These are phyloP conservation scores for Imbricaverruca yamaguchii DNA, from an alignment of 2,888 invertebrate genomes.

Conservation along the genomic window DNA sequence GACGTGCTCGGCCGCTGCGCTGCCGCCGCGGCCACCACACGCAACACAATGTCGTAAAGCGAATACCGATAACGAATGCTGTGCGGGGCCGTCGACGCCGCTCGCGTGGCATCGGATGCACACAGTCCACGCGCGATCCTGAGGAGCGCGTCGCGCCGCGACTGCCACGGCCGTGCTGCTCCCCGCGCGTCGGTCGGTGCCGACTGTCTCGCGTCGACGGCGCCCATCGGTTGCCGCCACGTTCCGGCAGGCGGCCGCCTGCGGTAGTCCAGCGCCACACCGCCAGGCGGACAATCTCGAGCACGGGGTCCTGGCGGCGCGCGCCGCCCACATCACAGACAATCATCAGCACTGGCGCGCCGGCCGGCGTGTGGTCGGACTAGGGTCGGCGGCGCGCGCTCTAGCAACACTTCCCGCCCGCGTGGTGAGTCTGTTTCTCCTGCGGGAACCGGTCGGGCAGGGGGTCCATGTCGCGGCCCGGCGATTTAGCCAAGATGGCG, in stretches of 20 bases:
- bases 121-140: not conserved
- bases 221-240: not conserved
- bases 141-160: not conserved
- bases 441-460: slow-evolving; percentile 45
- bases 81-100: not conserved
- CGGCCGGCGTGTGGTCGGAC: not conserved
- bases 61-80: not conserved
- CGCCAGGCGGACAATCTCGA: not conserved
- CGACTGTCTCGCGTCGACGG: not conserved
- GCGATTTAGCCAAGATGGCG: slow-evolving; percentile 87
- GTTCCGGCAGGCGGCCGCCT: not conserved
- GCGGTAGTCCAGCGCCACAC: not conserved
- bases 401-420: slow-evolving; percentile 15
- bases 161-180: too few species aligned
- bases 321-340: slow-evolving; percentile 16
- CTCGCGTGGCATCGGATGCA: not conserved
- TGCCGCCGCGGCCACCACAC: not conserved
- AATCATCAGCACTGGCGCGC: not conserved
- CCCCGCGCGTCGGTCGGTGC: not conserved
- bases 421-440: not conserved
- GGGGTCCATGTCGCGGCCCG: slow-evolving; percentile 70
- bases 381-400: not conserved
- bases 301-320: not conserved
- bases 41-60: not conserved
- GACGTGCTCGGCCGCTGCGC: too few species aligned